A percentile compares a stretch with the other conserved stretches of the same genome.
Conservation (phyloP, 2,113 vertebrate genomes). For the Amazona vittata region DNA sequence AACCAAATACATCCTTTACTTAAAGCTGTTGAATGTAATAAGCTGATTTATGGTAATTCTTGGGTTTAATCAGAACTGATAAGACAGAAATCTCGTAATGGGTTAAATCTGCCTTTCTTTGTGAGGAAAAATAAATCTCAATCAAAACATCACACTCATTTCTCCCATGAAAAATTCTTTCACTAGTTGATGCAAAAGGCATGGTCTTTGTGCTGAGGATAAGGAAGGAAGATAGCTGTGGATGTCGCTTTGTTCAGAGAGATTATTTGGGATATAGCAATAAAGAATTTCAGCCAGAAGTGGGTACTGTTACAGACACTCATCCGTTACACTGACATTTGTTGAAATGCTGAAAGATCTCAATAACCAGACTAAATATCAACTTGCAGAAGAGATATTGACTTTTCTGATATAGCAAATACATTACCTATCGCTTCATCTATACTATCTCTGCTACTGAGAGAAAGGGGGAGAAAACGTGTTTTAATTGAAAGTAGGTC, state of each 20-base stretch:
- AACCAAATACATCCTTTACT: background rate
- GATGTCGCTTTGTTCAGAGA: background rate
- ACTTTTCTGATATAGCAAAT: background rate
- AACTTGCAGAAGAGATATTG: background rate
- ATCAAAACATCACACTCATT: background rate
- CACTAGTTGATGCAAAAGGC: background rate
- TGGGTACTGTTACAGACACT: background rate
- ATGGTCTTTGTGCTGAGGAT: background rate
- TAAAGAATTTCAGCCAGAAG: background rate
- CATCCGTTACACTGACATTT: conserved; percentile 15
- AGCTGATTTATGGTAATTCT: background rate
- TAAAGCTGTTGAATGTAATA: background rate
- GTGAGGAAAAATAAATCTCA: background rate
- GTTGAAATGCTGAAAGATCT: background rate
- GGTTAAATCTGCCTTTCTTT: background rate
- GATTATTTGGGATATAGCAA: background rate
- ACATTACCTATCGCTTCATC: background rate
- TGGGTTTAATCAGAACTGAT: background rate
- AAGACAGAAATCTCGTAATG: background rate
- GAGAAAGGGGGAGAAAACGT: background rate
- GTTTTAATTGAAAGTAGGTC: background rate
- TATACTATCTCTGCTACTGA: background rate
- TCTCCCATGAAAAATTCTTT: background rate
- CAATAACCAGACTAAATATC: conserved; percentile 13
- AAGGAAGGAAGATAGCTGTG: background rate